Evolutionary conservation across 2,888 invertebrate genomes (phyloP).

Genomic region (Agonopterix heracliana): DNA sequence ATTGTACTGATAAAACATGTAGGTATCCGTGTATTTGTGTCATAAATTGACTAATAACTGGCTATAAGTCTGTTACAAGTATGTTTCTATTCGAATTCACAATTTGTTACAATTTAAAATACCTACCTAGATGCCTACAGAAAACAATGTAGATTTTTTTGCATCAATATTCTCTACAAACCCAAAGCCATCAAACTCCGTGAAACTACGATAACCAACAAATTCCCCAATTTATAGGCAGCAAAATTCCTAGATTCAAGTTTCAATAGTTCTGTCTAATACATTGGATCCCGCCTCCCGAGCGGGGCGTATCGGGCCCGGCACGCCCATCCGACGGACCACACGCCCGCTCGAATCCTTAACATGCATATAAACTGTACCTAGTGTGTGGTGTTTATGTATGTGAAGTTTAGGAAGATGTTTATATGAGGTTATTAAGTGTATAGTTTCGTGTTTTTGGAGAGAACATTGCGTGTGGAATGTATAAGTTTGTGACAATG

Average conservation of each 20-base stretch:
- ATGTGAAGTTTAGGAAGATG: background rate
- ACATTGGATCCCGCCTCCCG: conserved; percentile 35
- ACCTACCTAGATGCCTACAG: no score
- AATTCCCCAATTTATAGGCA: no score
- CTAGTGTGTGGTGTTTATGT: conserved; percentile 2
- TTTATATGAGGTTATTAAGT: conserved; percentile 1
- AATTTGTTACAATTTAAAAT: no score
- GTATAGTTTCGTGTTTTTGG: conserved; percentile 1
- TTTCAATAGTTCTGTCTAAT: conserved; percentile 18
- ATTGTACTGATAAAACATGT: no score
- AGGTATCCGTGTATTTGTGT: no score
- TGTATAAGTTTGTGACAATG: background rate
- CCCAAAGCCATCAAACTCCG: no score
- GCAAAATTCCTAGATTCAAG: conserved; percentile 19
- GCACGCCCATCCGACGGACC: conserved; percentile 57
- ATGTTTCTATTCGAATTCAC: no score
- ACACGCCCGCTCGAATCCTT: conserved; percentile 9
- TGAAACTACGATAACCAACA: no score
- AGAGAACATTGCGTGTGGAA: background rate
- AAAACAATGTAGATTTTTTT: no score
- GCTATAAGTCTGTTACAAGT: no score
- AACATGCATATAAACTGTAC: conserved; percentile 9
- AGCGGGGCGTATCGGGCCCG: conserved; percentile 53
- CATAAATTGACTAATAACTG: no score
- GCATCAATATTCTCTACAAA: background rate